Conservation (phyloP, 2,888 invertebrate genomes). For the Camptogramma bilineatum region DNA sequence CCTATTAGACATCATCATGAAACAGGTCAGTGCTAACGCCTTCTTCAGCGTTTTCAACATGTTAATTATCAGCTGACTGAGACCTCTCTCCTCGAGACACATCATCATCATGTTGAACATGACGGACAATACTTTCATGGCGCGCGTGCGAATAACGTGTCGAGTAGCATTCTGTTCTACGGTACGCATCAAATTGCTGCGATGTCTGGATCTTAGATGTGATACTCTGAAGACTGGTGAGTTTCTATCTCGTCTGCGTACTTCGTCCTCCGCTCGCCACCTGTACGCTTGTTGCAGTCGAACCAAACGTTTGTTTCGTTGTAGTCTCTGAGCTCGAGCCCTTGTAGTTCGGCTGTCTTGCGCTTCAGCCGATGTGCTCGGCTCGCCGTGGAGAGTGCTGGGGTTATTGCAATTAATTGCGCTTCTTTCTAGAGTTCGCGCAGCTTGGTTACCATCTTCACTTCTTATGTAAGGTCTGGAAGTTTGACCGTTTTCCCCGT, state of each 20-base stretch:
- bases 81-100: constrained; percentile 78
- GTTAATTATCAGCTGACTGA: constrained; percentile 75
- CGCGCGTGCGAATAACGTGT: constrained; percentile 80
- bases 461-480: neutral
- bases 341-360: constrained; percentile 23
- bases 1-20: constrained; percentile 78
- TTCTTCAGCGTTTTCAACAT: constrained; percentile 79
- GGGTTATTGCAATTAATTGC: constrained; percentile 14
- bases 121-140: constrained; percentile 80
- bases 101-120: constrained; percentile 85
- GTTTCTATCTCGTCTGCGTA: constrained; percentile 63
- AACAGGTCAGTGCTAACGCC: constrained; percentile 76
- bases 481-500: neutral
- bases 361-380: constrained; percentile 19
- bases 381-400: constrained; percentile 1
- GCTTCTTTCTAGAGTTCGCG: constrained; percentile 8
- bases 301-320: constrained; percentile 40
- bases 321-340: constrained; percentile 18
- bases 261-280: constrained; percentile 71
- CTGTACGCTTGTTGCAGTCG: constrained; percentile 64
- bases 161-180: constrained; percentile 76
- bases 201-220: constrained; percentile 59
- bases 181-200: constrained; percentile 67
- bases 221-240: constrained; percentile 52
- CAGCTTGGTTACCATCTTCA: constrained; percentile 1